Evolutionary conservation across 1,140 invertebrate species (phyloP).

Genomic region (Drosophila arizonae): DNA sequence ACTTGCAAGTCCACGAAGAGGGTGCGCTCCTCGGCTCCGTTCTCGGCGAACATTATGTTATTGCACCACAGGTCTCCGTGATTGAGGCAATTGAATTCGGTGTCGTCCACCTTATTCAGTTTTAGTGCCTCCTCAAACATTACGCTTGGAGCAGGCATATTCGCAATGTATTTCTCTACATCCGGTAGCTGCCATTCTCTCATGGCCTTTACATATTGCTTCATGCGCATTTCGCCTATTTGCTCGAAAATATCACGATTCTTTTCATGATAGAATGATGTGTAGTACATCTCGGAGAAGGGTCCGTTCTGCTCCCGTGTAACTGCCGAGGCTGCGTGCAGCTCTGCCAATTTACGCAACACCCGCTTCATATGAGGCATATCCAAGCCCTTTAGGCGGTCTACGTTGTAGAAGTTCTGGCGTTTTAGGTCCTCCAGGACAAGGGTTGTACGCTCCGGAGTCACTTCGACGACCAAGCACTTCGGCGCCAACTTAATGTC

Average conservation of each 20-base stretch:
- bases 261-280: constrained; percentile 44
- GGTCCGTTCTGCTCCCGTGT: constrained; percentile 52
- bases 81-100: constrained; percentile 85
- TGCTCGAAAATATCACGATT: constrained; percentile 45
- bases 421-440: constrained; percentile 85
- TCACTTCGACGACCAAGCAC: constrained; percentile 55
- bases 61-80: constrained; percentile 85
- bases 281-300: constrained; percentile 42
- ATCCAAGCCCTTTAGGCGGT: constrained; percentile 84
- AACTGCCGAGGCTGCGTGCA: constrained; percentile 84
- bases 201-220: constrained; percentile 45
- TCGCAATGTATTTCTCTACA: constrained; percentile 51
- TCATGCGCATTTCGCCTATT: constrained; percentile 31
- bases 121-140: constrained; percentile 29
- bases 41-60: constrained; percentile 83
- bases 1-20: constrained; percentile 58
- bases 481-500: constrained; percentile 61
- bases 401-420: constrained; percentile 84
- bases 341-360: constrained; percentile 84
- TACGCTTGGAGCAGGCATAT: neutral
- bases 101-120: constrained; percentile 65
- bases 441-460: constrained; percentile 66
- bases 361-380: constrained; percentile 83
- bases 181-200: constrained; percentile 49
- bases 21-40: constrained; percentile 69